Evolutionary conservation across 2,888 invertebrate species (phyloP), one percentile per base, ranked within the genome.

Genomic region (Chloromyia formosa): DNA sequence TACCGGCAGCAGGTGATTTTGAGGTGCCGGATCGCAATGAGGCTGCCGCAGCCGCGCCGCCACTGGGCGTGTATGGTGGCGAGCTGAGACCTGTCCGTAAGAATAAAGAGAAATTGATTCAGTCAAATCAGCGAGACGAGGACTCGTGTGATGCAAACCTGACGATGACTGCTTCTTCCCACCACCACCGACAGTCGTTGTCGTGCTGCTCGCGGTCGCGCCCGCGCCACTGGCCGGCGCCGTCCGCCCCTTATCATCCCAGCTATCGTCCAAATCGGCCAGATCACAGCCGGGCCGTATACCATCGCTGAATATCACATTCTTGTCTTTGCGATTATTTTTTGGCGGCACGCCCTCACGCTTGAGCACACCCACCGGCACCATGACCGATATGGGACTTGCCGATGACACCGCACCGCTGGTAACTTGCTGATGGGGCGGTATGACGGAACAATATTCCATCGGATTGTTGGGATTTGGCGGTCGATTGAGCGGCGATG

Each of bases 281-380:
- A 94, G 86, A 86, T 95, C 94, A 81, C 94, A 94, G 77, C 95
- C 94, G 49, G 95, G 95, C 75, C 94, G 88, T 81, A 95, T 94
- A 78, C 95, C 95, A 85, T 95, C 95, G 80, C 94, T 94, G 83
- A 95, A 95, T 90, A 94, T 94, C 62, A 95, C 95, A 79, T 90
- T 92, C 86, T 90, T 93, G 79, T 88, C 90, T 80, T 88, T 91
- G 69, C 88, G 86, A 0, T 80, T 80, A 79, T 82, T 82, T 73
- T 87, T 87, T 79, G 84, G 80, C 77, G 86, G 86, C 0, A 56
- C 58, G 73, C 87, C 87, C 81, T 82, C 82, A 74, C 84, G 83
- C 82, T 94, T 94, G 1, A 94, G 87, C 40, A 94, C 94, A 1
- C 94, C 93, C n/a, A 92, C 92, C 9, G 94, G 94, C 53, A 94